A percentile compares a stretch with the other conserved stretches of the same genome.
These are phyloP conservation scores for Amphiprion clarkii DNA, from an alignment of 2,797 vertebrate species.

Conservation along the genomic window DNA sequence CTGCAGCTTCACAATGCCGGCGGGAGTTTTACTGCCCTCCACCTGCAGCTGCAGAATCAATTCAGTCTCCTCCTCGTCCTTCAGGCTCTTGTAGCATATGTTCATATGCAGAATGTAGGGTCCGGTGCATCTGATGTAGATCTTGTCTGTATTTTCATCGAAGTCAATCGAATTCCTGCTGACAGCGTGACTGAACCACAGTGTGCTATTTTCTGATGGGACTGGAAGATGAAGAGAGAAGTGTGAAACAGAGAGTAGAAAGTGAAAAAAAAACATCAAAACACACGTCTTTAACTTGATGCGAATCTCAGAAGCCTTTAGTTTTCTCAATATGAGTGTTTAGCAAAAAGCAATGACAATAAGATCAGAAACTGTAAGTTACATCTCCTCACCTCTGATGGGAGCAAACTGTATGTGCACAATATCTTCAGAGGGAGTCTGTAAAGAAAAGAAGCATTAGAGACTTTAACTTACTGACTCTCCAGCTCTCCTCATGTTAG, in stretches of 20 bases:
- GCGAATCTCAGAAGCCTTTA: slow-evolving; percentile 5
- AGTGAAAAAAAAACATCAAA: neutral
- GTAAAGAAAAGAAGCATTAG: slow-evolving; percentile 11
- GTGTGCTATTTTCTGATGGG: rapidly evolving
- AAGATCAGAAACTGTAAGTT: neutral
- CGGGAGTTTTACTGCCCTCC: rapidly evolving
- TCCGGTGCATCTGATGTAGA: slow-evolving; percentile 59
- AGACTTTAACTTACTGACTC: neutral
- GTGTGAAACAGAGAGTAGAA: neutral
- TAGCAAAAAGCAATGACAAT: neutral
- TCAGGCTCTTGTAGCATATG: slow-evolving; percentile 23
- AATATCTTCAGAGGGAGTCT: neutral
- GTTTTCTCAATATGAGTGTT: neutral
- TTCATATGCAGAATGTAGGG: slow-evolving; percentile 68
- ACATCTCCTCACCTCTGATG: slow-evolving; percentile 45
- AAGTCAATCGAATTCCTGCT: neutral
- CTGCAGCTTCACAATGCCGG: neutral
- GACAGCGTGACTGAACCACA: rapidly evolving
- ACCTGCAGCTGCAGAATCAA: slow-evolving; percentile 55
- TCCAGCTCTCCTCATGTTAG: neutral
- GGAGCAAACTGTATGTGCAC: slow-evolving; percentile 51
- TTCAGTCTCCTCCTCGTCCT: rapidly evolving
- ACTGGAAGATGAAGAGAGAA: slow-evolving; percentile 31
- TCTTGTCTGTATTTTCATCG: neutral
- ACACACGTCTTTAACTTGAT: neutral